These are phyloP conservation scores for Phalera bucephala DNA, from an alignment of 2,888 invertebrate species.

Conservation along the genomic window DNA sequence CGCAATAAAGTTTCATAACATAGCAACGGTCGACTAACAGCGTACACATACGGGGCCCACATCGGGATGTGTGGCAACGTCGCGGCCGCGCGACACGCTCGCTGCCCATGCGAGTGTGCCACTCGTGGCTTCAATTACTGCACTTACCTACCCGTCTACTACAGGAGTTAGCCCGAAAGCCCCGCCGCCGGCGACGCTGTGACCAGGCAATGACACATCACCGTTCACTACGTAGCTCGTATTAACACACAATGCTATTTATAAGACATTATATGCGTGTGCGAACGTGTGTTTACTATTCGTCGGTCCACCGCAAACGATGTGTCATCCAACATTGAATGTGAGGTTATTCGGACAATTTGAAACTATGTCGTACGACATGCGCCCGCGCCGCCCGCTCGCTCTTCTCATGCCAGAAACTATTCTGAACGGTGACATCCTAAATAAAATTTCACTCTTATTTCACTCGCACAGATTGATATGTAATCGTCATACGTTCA, in stretches of 20 bases:
- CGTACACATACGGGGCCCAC: slow-evolving; percentile 42
- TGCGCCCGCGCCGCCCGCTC: slow-evolving; percentile 18
- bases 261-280: slow-evolving; percentile 67
- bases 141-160: slow-evolving; percentile 57
- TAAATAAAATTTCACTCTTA: slow-evolving; percentile 36
- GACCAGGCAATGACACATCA: slow-evolving; percentile 68
- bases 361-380: slow-evolving; percentile 45
- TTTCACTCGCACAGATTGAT: slow-evolving; percentile 13
- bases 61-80: slow-evolving; percentile 66
- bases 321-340: slow-evolving; percentile 76
- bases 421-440: slow-evolving; percentile 38
- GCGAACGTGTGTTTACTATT: slow-evolving; percentile 75
- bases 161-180: slow-evolving; percentile 43
- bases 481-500: slow-evolving; percentile 4
- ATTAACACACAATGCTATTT: slow-evolving; percentile 76
- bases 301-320: slow-evolving; percentile 66
- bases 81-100: slow-evolving; percentile 37
- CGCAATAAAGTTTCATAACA: slow-evolving; percentile 42
- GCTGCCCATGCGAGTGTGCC: slow-evolving; percentile 54
- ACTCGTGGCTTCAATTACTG: slow-evolving; percentile 49
- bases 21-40: slow-evolving; percentile 42
- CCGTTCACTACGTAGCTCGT: slow-evolving; percentile 66
- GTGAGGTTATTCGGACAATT: slow-evolving; percentile 66
- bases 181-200: slow-evolving; percentile 40
- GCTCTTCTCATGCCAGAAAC: slow-evolving; percentile 41